Base-by-base conservation (phyloP, 2,888 invertebrate genomes). In the Horisme vitalbata region DNA sequence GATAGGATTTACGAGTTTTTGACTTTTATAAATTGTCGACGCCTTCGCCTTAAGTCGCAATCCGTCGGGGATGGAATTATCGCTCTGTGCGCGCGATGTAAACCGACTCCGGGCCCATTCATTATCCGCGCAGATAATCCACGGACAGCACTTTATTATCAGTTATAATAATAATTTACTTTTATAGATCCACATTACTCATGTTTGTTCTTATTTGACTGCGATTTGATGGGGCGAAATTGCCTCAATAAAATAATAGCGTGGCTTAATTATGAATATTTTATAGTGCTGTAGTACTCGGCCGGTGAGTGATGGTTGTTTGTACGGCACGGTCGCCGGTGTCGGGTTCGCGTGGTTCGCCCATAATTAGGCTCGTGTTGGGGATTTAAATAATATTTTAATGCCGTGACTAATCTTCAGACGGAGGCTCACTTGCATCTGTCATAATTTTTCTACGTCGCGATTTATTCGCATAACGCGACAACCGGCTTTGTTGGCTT, bases 371-470 rank as follows among this genome's bases (percentile, higher is more conserved):
- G 61, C 63, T 68, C 71, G 64, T 69, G 63, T 65, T 67, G 66
- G 68, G 70, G 68, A 73, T 80, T 78, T 71, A 73, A 71, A 79
- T 83, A 78, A 76, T 79, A 81, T 83, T 79, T n/a, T 79, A 83
- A 83, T 81, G 44, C 83, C 79, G 64, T 87, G 80, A 87, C 82
- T 79, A 85, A 89, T 84, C 60, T 58, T 63, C 59, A 64, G 65
- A 65, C 59, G 68, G 61, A 69, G 70, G 66, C 69, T 74, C 62
- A 65, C 34, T 77, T 73, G 65, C 77, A 88, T 89, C 80, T 87
- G 82, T 88, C 88, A 87, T 88, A 86, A 87, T 89, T 89, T 85
- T 88, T 88, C 86, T 84, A 86, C 83, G 88, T 88, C 86, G 82
- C 85, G 75, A 79, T 80, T 83, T 79, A 79, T 86, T 78, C 69